Evolutionary conservation across 2,113 vertebrate species (phyloP).

Genomic region (Thymallus thymallus): DNA sequence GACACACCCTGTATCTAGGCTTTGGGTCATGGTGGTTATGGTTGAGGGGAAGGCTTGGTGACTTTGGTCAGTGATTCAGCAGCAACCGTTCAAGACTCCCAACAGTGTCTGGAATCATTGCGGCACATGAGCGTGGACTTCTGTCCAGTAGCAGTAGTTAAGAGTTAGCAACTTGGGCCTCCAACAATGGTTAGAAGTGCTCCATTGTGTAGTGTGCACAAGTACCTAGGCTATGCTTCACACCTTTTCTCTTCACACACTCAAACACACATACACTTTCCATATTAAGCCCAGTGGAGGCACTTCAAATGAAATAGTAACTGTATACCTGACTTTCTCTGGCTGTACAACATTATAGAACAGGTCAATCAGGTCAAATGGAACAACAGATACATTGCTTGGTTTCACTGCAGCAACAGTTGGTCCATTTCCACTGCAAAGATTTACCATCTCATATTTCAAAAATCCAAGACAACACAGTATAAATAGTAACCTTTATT

Average conservation of each 20-base stretch:
- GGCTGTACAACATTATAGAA: conserved; percentile 51
- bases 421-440: neutral
- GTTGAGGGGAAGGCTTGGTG: conserved; percentile 52
- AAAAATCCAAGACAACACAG: conserved; percentile 7
- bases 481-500: conserved; percentile 53
- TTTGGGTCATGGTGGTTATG: conserved; percentile 44
- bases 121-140: conserved; percentile 53
- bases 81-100: conserved; percentile 66
- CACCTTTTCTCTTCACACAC: conserved; percentile 44
- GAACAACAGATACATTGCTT: neutral
- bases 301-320: conserved; percentile 74
- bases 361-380: conserved; percentile 8
- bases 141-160: conserved; percentile 77
- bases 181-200: conserved; percentile 52
- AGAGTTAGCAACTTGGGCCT: conserved; percentile 66
- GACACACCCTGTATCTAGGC: neutral
- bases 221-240: conserved; percentile 61
- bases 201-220: conserved; percentile 48
- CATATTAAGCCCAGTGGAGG: conserved; percentile 70
- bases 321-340: conserved; percentile 65
- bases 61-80: conserved; percentile 73
- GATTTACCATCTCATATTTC: conserved; percentile 19
- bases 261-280: conserved; percentile 28
- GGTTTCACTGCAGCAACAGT: neutral
- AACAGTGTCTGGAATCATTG: conserved; percentile 54